Conservation (phyloP, 2,888 invertebrate genomes). For the Urechis unicinctus region DNA sequence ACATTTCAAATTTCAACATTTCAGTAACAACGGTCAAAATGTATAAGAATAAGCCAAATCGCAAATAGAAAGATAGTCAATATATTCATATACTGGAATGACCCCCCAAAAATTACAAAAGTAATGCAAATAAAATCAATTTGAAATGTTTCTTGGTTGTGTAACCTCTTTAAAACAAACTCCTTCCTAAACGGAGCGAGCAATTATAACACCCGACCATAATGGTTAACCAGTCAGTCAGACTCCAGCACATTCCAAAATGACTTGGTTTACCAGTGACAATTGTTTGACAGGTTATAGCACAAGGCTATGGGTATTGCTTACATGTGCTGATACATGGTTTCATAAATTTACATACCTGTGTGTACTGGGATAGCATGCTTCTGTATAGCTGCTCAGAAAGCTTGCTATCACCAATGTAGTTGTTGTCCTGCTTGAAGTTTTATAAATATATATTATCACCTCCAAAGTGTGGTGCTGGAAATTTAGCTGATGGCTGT, state of each 20-base stretch:
- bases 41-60: too few relatives aligned
- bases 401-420: constrained; percentile 70
- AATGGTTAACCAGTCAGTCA: too few relatives aligned
- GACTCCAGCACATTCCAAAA: too few relatives aligned
- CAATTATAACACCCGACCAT: too few relatives aligned
- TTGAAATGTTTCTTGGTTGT: too few relatives aligned
- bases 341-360: constrained; percentile 48
- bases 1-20: too few relatives aligned
- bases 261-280: too few relatives aligned
- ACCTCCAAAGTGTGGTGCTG: constrained; percentile 77
- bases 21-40: too few relatives aligned
- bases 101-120: background rate
- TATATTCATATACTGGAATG: background rate
- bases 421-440: too few relatives aligned
- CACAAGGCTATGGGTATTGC: background rate
- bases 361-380: constrained; percentile 72
- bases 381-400: constrained; percentile 66
- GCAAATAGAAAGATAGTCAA: background rate
- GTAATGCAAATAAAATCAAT: background rate
- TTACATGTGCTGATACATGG: background rate
- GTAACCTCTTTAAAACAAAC: too few relatives aligned
- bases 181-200: too few relatives aligned
- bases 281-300: background rate
- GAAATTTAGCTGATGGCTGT: constrained; percentile 47
- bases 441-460: too few relatives aligned